Conservation (phyloP, 2,797 vertebrate species). For the Mareca penelope region DNA sequence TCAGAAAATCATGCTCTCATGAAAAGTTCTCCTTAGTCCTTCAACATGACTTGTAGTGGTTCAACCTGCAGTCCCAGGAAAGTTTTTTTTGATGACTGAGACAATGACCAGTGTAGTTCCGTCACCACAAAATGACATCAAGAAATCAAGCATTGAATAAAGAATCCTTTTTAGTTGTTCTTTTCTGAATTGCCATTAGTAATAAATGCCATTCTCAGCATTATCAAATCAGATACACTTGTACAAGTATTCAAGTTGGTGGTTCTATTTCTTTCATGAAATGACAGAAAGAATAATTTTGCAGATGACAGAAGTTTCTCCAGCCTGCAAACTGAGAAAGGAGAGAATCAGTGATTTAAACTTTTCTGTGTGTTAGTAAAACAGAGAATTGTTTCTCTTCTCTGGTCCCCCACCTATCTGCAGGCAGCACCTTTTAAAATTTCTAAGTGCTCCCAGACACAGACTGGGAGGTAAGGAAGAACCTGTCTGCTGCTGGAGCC, state of each 20-base stretch:
- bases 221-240: neutral
- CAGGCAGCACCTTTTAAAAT: neutral
- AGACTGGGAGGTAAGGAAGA: neutral
- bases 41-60: neutral
- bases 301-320: neutral
- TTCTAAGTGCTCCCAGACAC: neutral
- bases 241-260: neutral
- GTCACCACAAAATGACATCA: neutral
- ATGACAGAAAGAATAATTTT: neutral
- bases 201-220: neutral
- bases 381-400: neutral
- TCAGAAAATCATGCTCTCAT: neutral
- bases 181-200: neutral
- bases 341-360: neutral
- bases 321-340: neutral
- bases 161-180: neutral
- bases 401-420: neutral
- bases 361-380: neutral
- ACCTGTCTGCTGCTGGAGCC: neutral
- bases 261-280: neutral
- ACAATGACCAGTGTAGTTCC: neutral
- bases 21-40: neutral
- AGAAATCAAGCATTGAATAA: neutral
- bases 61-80: neutral
- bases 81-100: neutral